A percentile compares a stretch with the other conserved stretches of the same genome.
These are phyloP conservation scores for Epicampocera succincta DNA, from an alignment of 2,888 invertebrate genomes.

Conservation along the genomic window DNA sequence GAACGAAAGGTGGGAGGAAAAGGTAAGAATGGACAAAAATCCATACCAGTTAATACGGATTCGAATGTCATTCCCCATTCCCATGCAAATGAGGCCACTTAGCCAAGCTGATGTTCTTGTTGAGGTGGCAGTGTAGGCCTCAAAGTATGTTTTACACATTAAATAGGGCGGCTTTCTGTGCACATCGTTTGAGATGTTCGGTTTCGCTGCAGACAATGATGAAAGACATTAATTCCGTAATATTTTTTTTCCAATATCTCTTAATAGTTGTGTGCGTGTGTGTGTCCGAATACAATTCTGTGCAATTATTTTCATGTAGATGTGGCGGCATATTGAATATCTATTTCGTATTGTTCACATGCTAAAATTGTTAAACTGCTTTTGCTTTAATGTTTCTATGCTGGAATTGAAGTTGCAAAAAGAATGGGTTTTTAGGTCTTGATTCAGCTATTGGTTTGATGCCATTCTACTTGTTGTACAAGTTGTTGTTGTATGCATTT, in stretches of 20 bases:
- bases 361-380: slow-evolving; percentile 12
- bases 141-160: neutral
- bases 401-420: slow-evolving; percentile 24
- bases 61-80: slow-evolving; percentile 36
- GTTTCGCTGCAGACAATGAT: slow-evolving; percentile 60
- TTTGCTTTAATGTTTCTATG: slow-evolving; percentile 24
- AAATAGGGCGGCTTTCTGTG: neutral
- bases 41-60: neutral
- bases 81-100: slow-evolving; percentile 30
- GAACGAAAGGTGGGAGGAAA: too few species aligned
- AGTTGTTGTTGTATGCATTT: slow-evolving; percentile 30
- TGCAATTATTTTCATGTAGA: slow-evolving; percentile 14
- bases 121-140: neutral
- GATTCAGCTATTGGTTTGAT: slow-evolving; percentile 42
- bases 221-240: slow-evolving; percentile 56
- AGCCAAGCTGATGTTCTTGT: neutral
- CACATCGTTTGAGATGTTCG: slow-evolving; percentile 34
- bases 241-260: slow-evolving; percentile 38
- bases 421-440: slow-evolving; percentile 32
- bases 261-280: neutral
- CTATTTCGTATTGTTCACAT: slow-evolving; percentile 9
- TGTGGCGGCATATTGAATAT: neutral
- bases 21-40: neutral
- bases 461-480: slow-evolving; percentile 40
- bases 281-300: slow-evolving; percentile 15